These are phyloP conservation scores for Eupelmus urozonus DNA, from an alignment of 2,888 invertebrate genomes.

Conservation along the genomic window DNA sequence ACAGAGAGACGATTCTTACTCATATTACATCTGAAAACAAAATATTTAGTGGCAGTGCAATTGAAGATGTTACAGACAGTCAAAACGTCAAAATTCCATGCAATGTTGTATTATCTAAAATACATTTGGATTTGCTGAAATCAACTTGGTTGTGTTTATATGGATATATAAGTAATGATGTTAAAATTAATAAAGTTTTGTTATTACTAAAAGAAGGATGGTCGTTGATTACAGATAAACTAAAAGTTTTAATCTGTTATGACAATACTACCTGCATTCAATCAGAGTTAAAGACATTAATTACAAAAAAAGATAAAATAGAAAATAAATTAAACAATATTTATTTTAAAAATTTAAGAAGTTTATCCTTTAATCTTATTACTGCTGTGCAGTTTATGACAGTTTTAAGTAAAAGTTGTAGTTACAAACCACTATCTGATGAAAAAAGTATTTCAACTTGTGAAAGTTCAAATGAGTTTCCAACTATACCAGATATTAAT, in stretches of 20 bases:
- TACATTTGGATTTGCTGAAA: slow-evolving; percentile 22
- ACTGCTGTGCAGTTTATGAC: slow-evolving; percentile 39
- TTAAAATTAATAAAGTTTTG: slow-evolving; percentile 48
- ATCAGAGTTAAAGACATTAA: slow-evolving; percentile 26
- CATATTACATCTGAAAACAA: not conserved
- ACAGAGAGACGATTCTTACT: not conserved
- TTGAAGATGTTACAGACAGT: not conserved
- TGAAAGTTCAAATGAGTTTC: slow-evolving; percentile 20
- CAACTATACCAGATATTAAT: not conserved
- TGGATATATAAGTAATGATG: slow-evolving; percentile 16
- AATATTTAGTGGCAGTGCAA: not conserved
- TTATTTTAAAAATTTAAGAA: slow-evolving; percentile 24
- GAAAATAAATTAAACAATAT: slow-evolving; percentile 42
- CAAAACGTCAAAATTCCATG: not conserved
- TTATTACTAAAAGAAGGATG: slow-evolving; percentile 43
- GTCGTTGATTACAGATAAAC: slow-evolving; percentile 15
- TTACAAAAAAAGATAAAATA: slow-evolving; percentile 36
- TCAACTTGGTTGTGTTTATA: slow-evolving; percentile 34
- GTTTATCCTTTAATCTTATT: slow-evolving; percentile 42
- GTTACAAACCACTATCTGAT: too few species aligned
- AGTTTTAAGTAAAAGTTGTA: slow-evolving; percentile 23
- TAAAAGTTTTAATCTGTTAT: slow-evolving; percentile 27
- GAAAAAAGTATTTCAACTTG: too few species aligned
- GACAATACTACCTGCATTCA: not conserved
- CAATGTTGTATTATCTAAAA: not conserved